phyloP scores from a whole-genome alignment of 1,140 invertebrate species.

The Habropoda laboriosa region DNA sequence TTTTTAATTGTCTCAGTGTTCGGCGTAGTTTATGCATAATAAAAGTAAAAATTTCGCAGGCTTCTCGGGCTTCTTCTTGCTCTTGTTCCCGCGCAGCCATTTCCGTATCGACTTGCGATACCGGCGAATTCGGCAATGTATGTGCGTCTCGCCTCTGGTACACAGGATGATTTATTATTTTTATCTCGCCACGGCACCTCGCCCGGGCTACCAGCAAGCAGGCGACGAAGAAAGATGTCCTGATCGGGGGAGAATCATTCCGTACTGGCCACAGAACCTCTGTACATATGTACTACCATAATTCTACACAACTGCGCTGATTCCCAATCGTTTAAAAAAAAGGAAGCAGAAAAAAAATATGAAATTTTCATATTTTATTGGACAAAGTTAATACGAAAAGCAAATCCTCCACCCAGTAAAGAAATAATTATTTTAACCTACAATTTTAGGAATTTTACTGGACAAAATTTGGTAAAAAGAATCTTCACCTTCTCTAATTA shows the following conservation, averaged over 20 bases:
- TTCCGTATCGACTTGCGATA: constrained; percentile 76
- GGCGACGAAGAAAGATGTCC: constrained; percentile 41
- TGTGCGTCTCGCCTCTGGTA: constrained; percentile 50
- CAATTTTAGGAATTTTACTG: no score
- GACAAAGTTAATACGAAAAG: no score
- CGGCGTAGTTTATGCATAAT: no score
- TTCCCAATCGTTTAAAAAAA: no score
- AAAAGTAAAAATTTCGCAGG: not conserved
- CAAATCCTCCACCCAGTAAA: no score
- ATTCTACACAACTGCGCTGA: no score
- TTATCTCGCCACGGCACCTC: constrained; percentile 70
- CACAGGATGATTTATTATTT: constrained; percentile 78
- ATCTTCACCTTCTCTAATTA: no score
- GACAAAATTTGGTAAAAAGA: no score
- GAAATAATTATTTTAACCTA: not conserved
- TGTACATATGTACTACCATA: no score
- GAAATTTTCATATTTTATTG: no score
- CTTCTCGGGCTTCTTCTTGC: not conserved
- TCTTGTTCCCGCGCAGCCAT: constrained; percentile 62
- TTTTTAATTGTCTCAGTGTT: no score
- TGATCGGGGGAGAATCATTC: constrained; percentile 41
- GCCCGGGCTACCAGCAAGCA: constrained; percentile 52
- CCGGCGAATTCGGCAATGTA: constrained; percentile 74
- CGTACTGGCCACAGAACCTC: not conserved
- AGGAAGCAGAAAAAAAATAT: no score